Conservation (phyloP, 2,113 vertebrate genomes). For the Leptobrachium ailaonicum region DNA sequence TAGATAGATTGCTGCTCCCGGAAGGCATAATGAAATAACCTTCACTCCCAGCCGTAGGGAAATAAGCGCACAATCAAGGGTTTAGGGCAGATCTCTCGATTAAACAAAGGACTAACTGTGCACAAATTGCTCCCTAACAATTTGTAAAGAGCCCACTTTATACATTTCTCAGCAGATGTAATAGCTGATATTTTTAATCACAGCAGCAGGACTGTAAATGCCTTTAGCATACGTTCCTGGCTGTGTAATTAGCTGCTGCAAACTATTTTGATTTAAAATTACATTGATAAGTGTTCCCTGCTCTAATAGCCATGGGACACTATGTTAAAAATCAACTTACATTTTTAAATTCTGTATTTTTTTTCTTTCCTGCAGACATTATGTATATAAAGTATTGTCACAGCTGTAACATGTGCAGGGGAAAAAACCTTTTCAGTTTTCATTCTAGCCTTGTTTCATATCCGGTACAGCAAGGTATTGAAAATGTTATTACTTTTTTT, state of each 20-base stretch:
- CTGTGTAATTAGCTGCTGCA: conserved; percentile 64
- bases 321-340: conserved; percentile 54
- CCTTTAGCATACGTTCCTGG: conserved; percentile 56
- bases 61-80: conserved; percentile 79
- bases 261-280: conserved; percentile 68
- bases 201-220: conserved; percentile 60
- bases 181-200: conserved; percentile 72
- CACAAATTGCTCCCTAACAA: conserved; percentile 76
- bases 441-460: conserved; percentile 66
- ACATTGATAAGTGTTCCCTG: conserved; percentile 58
- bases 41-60: conserved; percentile 78
- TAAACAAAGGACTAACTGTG: conserved; percentile 81
- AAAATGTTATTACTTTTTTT: conserved; percentile 59
- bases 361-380: conserved; percentile 23
- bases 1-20: conserved; percentile 84
- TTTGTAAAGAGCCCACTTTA: conserved; percentile 78
- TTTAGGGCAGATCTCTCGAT: conserved; percentile 77
- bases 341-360: conserved; percentile 25
- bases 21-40: conserved; percentile 86
- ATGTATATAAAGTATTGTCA: conserved; percentile 54
- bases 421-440: conserved; percentile 65
- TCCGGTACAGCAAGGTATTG: conserved; percentile 59
- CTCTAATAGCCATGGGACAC: conserved; percentile 52
- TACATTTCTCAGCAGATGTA: conserved; percentile 83
- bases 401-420: conserved; percentile 63